Evolutionary conservation across 2,113 vertebrate species (phyloP).

Genomic region (Spheniscus mendiculus): DNA sequence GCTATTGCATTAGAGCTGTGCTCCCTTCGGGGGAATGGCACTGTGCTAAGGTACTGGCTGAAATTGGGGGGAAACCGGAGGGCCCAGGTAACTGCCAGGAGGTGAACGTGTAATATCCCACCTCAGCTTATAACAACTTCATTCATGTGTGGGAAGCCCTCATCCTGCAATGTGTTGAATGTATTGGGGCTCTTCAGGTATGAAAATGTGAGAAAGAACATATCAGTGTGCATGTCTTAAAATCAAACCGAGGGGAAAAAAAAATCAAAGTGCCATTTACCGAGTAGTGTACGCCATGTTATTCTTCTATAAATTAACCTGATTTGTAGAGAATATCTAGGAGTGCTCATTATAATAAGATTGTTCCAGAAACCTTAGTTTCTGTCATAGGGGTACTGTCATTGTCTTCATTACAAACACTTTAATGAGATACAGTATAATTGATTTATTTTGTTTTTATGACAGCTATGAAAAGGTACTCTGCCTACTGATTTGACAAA

Average conservation of each 20-base stretch:
- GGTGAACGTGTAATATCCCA: neutral
- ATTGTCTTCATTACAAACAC: neutral
- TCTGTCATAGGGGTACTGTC: neutral
- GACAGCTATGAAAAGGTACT: neutral
- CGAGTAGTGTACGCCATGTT: fast-evolving
- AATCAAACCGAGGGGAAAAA: neutral
- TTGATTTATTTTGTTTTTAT: neutral
- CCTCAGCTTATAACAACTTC: neutral
- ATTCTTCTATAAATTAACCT: neutral
- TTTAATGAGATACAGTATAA: neutral
- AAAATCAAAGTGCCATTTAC: neutral
- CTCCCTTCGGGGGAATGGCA: neutral
- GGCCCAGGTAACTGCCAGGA: neutral
- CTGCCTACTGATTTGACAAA: neutral
- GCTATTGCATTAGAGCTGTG: neutral
- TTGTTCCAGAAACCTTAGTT: neutral
- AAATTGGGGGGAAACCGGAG: neutral
- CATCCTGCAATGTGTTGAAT: neutral
- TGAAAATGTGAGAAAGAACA: neutral
- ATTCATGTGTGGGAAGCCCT: neutral
- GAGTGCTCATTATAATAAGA: neutral
- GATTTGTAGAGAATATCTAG: neutral
- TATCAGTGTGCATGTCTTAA: neutral
- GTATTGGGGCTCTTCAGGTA: neutral
- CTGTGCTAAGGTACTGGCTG: neutral